Percentiles rank a stretch among this genome's conserved stretches.
phyloP scores from a whole-genome alignment of 2,113 vertebrate species.

The Boleophthalmus pectinirostris region DNA sequence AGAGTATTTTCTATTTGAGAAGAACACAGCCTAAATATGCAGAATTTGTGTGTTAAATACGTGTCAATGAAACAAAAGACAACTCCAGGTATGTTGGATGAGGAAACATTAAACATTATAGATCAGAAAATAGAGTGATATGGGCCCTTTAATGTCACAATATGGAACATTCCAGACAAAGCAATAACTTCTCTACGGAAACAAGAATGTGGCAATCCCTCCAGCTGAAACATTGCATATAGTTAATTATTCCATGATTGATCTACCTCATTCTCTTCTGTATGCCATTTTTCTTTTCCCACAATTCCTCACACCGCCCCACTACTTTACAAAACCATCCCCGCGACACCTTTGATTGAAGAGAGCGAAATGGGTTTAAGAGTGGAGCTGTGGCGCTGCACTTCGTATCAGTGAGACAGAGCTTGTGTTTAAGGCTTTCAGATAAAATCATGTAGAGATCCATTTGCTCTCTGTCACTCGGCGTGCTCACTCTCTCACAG shows the following conservation, averaged over 20 bases:
- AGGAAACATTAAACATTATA: no score
- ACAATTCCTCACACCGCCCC: background rate
- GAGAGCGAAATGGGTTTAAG: background rate
- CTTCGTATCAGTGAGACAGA: background rate
- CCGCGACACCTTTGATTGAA: background rate
- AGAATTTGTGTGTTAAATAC: no score
- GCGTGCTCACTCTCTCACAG: background rate
- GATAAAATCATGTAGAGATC: constrained; percentile 13
- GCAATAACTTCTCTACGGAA: no score
- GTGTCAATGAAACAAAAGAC: no score
- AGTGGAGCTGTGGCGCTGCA: background rate
- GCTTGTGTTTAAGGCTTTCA: constrained; percentile 10
- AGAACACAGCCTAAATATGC: no score
- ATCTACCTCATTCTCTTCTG: background rate
- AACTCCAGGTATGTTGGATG: no score
- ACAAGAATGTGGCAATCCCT: no score
- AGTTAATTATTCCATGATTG: background rate
- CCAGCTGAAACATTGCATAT: background rate
- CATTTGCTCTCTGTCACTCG: constrained; percentile 8
- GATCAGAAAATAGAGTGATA: no score
- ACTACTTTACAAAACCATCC: background rate
- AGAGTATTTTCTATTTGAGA: no score
- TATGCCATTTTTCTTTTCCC: no score
- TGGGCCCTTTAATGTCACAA: no score
- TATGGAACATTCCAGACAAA: no score